Evolutionary conservation across 2,113 vertebrate genomes (phyloP).

Genomic region (Mus spicilegus): DNA sequence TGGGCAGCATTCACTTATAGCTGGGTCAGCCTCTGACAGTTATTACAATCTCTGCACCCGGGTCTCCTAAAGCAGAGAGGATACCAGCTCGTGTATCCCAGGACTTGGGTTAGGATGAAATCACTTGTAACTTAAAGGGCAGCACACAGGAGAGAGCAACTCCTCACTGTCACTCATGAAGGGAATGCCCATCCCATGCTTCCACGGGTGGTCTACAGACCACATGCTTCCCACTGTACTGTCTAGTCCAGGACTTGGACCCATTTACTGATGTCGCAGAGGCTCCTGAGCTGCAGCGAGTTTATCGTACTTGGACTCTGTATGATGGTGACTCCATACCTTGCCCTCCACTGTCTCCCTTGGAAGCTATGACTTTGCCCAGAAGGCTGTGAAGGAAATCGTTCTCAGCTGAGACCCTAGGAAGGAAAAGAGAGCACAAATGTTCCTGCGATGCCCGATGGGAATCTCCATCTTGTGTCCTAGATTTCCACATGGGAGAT

Average conservation of each 20-base stretch:
- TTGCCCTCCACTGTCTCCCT: constrained; percentile 97
- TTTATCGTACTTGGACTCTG: background rate
- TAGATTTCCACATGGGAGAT: background rate
- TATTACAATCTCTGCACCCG: background rate
- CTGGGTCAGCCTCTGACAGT: background rate
- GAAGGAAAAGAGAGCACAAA: constrained; percentile 70
- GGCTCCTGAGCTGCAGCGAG: background rate
- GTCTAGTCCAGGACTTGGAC: background rate
- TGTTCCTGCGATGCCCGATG: fast-evolving
- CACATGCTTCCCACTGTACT: background rate
- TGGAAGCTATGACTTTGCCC: constrained; percentile 94
- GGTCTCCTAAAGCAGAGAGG: background rate
- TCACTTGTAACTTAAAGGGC: background rate
- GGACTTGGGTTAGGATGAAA: background rate
- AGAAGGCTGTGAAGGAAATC: constrained; percentile 96
- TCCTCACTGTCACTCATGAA: background rate
- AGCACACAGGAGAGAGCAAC: background rate
- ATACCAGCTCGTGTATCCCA: background rate
- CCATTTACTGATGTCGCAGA: background rate
- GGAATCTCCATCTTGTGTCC: background rate
- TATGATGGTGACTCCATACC: constrained; percentile 84
- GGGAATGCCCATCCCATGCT: background rate
- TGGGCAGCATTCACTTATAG: background rate
- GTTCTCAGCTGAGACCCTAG: constrained; percentile 93
- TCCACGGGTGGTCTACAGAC: background rate